Base-by-base conservation (phyloP, 2,113 vertebrate species). In the Mungos mungo region DNA sequence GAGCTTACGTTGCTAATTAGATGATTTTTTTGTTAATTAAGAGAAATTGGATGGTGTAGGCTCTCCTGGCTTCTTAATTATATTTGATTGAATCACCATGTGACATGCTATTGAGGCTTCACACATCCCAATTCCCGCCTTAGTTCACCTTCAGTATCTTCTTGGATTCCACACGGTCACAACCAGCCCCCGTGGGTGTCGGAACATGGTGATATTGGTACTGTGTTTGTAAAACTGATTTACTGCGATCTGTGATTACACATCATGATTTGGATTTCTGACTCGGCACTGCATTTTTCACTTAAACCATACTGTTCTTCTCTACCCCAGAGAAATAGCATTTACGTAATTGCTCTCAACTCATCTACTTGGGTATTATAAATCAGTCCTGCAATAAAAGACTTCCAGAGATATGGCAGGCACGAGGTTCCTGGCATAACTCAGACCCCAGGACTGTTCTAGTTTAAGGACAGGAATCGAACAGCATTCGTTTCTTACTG, bases 21-120 rank as follows among this genome's bases (percentile, higher is more conserved):
- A 90, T 93, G 88, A 93, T 77, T 93, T 95, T 92, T 85, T 47
- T 82, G 33, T 90, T 97, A 97, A 97, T 97, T 98, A 97, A 91
- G 95, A 98, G 92, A 96, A 97, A 96, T 88, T 92, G 84, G 68
- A 90, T 88, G 76, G 79, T 63, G 89, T 93, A 83, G 95, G 84
- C 76, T 95, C 93, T 98, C 95, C 90, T 96, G 96, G 95, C 95
- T 97, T 93, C 87, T 96, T 96, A 95, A 97, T 97, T 93, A 93
- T 54, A 72, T 90, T 60, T 97, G 96, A 96, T 88, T 92, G 95
- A 97, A 92, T 88, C n/a, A 72, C 76, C 71, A 85, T 54, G 80
- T n/a, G n/a, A n/a, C n/a, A n/a, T n/a, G 93, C 68, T 91, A 68
- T 50, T 15, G 68, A 93, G 84, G 83, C 14, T 76, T 72, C 31